Evolutionary conservation across 2,797 vertebrate species (phyloP).

Genomic region (Zenarchopterus dispar): DNA sequence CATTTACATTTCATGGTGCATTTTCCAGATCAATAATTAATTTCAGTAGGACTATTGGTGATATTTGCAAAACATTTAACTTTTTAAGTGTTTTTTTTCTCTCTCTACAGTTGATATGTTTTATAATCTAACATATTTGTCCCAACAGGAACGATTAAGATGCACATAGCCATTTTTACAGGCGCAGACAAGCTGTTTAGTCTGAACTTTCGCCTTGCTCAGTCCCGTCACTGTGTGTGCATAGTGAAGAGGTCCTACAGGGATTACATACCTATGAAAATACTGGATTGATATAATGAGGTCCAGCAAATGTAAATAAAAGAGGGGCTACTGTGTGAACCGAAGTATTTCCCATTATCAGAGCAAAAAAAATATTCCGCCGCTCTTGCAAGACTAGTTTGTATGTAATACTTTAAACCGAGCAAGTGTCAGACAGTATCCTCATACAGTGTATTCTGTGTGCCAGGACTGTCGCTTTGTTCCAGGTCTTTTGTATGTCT

Average conservation of each 20-base stretch:
- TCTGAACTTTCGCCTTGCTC: conserved; percentile 88
- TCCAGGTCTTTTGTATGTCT: conserved; percentile 98
- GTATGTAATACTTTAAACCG: conserved; percentile 81
- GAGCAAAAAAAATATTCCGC: conserved; percentile 50
- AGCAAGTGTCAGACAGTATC: conserved; percentile 90
- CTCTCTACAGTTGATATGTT: conserved; percentile 78
- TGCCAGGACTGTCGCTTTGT: conserved; percentile 96
- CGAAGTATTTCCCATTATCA: conserved; percentile 84
- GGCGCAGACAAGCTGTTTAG: conserved; percentile 85
- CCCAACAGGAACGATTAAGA: conserved; percentile 78
- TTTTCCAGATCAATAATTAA: conserved; percentile 66
- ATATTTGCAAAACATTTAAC: conserved; percentile 77
- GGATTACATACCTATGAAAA: conserved; percentile 90
- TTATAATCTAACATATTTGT: conserved; percentile 76
- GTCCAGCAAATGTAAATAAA: conserved; percentile 56
- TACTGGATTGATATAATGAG: conserved; percentile 92
- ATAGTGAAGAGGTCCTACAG: conserved; percentile 90
- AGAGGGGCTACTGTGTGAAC: conserved; percentile 32
- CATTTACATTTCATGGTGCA: conserved; percentile 61
- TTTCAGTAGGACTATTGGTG: conserved; percentile 71
- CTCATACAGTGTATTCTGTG: conserved; percentile 90
- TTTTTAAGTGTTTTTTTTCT: conserved; percentile 30
- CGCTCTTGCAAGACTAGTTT: conserved; percentile 81
- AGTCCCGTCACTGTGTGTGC: conserved; percentile 83
- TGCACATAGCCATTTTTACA: conserved; percentile 79